Percentiles rank a stretch among this genome's conserved stretches.
phyloP scores from a whole-genome alignment of 2,797 vertebrate genomes.

The Channa striata region DNA sequence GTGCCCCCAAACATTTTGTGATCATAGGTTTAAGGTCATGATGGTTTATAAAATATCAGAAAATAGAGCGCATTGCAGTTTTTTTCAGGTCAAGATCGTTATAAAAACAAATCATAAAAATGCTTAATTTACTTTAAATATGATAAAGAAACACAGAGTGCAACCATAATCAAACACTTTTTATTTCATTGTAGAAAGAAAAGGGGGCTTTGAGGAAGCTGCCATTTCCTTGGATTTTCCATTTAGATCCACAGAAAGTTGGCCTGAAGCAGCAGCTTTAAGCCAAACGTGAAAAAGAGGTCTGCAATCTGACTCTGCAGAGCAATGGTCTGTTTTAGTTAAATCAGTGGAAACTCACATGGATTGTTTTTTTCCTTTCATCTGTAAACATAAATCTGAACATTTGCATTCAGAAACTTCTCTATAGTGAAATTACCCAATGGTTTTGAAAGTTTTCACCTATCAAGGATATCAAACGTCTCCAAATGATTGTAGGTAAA shows the following conservation, averaged over 20 bases:
- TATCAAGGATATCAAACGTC: background rate
- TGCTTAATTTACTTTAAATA: background rate
- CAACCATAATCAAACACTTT: background rate
- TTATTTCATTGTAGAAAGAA: constrained; percentile 28
- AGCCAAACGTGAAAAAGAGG: constrained; percentile 17
- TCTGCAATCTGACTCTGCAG: constrained; percentile 12
- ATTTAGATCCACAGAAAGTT: constrained; percentile 55
- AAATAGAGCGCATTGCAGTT: too few species aligned
- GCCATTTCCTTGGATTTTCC: constrained; percentile 64
- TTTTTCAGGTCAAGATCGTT: too few species aligned
- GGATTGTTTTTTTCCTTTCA: background rate
- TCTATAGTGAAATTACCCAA: background rate
- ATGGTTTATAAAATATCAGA: too few species aligned
- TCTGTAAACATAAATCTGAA: background rate
- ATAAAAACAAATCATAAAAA: too few species aligned
- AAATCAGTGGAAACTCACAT: constrained; percentile 23
- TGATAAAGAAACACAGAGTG: background rate
- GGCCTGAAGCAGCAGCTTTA: constrained; percentile 24
- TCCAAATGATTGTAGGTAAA: background rate
- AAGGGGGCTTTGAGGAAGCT: constrained; percentile 19
- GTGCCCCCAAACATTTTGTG: too few species aligned
- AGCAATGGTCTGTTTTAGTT: constrained; percentile 27
- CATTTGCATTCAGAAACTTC: background rate
- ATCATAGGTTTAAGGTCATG: too few species aligned
- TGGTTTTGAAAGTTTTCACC: background rate